Evolutionary conservation across 2,113 vertebrate genomes (phyloP).

Genomic region (Theristicus caerulescens): DNA sequence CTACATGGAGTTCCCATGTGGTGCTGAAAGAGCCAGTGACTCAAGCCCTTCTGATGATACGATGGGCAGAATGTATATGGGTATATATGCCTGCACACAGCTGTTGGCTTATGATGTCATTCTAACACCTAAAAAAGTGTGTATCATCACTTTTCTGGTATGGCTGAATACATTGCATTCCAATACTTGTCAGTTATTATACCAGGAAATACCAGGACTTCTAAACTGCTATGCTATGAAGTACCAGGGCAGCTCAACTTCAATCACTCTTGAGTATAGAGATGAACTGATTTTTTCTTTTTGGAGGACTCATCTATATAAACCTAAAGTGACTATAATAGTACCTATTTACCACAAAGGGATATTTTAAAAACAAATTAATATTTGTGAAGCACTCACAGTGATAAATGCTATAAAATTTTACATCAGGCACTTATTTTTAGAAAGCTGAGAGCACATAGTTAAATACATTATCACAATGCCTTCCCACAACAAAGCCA

Average conservation of each 20-base stretch:
- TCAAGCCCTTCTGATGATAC: not conserved
- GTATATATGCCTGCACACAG: not conserved
- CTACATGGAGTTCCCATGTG: not conserved
- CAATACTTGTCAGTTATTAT: not conserved
- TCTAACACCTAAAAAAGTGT: not conserved
- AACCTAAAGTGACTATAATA: not conserved
- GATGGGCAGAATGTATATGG: not conserved
- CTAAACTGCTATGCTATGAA: not conserved
- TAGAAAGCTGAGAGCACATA: not conserved
- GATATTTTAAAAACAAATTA: not conserved
- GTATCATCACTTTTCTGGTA: not conserved
- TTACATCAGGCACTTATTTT: not conserved
- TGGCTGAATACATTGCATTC: not conserved
- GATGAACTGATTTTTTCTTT: not conserved
- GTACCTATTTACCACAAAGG: not conserved
- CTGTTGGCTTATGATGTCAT: not conserved
- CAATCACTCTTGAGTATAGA: not conserved
- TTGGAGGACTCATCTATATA: not conserved
- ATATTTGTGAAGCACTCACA: not conserved
- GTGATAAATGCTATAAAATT: not conserved
- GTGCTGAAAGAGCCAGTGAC: not conserved
- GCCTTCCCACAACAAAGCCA: not conserved
- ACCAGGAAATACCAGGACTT: not conserved
- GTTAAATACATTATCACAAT: not conserved
- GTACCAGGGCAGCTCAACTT: not conserved